phyloP scores from a whole-genome alignment of 2,797 vertebrate genomes.

The Myripristis jacobus region DNA sequence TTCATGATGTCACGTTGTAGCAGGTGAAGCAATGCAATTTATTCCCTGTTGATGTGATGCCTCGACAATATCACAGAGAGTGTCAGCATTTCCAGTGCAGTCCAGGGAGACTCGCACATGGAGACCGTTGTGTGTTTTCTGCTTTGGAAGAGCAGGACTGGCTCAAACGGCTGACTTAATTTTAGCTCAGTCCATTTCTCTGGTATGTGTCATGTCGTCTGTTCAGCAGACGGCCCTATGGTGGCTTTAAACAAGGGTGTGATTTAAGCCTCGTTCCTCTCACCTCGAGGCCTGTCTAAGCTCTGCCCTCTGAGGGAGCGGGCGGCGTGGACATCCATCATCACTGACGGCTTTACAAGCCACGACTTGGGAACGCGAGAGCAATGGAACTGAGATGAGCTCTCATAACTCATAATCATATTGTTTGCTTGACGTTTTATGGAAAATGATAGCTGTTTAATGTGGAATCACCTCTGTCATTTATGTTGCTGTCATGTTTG shows the following conservation, averaged over 20 bases:
- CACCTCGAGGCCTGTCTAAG: conserved; percentile 17
- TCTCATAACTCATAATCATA: conserved; percentile 16
- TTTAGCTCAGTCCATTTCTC: background rate
- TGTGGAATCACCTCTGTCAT: background rate
- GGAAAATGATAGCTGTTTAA: background rate
- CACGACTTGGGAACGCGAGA: conserved; percentile 6
- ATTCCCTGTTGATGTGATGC: background rate
- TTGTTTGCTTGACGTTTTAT: background rate
- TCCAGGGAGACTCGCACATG: background rate
- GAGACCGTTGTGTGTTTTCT: background rate
- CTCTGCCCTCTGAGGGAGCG: conserved; percentile 2
- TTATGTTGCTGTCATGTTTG: background rate
- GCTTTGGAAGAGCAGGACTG: background rate
- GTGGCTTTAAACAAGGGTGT: conserved; percentile 31
- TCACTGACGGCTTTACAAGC: conserved; percentile 35
- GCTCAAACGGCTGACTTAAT: background rate
- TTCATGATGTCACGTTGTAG: conserved; percentile 6
- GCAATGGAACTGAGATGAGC: background rate
- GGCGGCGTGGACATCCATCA: conserved; percentile 36
- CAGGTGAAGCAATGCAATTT: background rate
- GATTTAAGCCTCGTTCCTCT: conserved; percentile 44
- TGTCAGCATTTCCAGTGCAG: conserved; percentile 6
- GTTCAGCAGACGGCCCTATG: conserved; percentile 4
- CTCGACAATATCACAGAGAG: conserved; percentile 11
- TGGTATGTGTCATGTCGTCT: background rate